Evolutionary conservation across 2,113 vertebrate genomes (phyloP).

Genomic region (Apistogramma diplotaenia): DNA sequence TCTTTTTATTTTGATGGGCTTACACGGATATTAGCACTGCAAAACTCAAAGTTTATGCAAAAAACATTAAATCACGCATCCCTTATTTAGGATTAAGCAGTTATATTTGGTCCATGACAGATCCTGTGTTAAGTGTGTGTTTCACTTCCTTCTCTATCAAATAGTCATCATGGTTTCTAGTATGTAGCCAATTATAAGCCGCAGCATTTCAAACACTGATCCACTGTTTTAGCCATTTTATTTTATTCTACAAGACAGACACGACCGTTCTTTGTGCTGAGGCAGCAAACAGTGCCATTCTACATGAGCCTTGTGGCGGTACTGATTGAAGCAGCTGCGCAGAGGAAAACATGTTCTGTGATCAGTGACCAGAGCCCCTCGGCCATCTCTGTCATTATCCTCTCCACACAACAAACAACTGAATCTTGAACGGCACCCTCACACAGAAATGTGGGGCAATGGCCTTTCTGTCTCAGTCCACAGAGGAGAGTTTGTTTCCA

Average conservation of each 20-base stretch:
- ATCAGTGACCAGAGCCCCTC: constrained; percentile 35
- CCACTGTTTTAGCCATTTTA: not conserved
- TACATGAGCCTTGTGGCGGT: not conserved
- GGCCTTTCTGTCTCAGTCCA: constrained; percentile 15
- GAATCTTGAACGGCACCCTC: constrained; percentile 2
- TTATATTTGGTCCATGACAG: not conserved
- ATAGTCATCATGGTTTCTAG: not conserved
- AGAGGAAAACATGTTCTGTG: constrained; percentile 44
- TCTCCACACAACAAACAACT: constrained; percentile 12
- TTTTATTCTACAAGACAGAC: not conserved
- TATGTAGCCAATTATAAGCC: not conserved
- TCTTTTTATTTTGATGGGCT: not conserved
- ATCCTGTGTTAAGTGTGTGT: not conserved
- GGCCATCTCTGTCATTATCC: constrained; percentile 31
- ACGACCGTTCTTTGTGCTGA: constrained; percentile 13
- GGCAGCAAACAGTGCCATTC: constrained; percentile 8
- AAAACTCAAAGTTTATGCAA: not conserved
- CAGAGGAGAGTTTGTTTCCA: constrained; percentile 29
- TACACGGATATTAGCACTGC: not conserved
- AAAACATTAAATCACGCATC: not conserved
- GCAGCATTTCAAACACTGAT: constrained; percentile 8
- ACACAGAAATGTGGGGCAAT: not conserved
- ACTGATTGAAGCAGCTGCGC: constrained; percentile 12
- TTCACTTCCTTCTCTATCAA: not conserved
- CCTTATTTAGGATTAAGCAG: not conserved